phyloP scores from a whole-genome alignment of 2,888 invertebrate species.

The Amphipyra berbera region DNA sequence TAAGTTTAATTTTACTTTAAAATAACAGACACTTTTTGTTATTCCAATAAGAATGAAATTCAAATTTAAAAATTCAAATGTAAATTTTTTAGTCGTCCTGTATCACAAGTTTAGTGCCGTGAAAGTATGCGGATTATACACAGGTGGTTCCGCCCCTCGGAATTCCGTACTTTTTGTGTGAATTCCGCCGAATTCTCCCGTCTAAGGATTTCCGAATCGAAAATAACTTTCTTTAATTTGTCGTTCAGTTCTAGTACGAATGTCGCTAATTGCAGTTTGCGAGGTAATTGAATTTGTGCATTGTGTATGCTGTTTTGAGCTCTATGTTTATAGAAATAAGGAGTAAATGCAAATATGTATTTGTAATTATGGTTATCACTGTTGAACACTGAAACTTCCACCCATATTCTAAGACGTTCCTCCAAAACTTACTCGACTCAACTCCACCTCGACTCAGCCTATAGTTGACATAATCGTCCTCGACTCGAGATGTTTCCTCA shows the following conservation, averaged over 20 bases:
- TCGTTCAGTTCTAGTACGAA: constrained; percentile 41
- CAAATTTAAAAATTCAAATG: constrained; percentile 9
- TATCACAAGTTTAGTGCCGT: constrained; percentile 47
- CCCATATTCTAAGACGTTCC: too few relatives aligned
- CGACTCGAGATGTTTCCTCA: too few relatives aligned
- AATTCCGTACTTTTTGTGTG: constrained; percentile 79
- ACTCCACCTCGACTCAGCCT: too few relatives aligned
- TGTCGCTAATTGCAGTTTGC: constrained; percentile 50
- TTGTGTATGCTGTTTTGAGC: constrained; percentile 5
- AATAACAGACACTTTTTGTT: too few relatives aligned
- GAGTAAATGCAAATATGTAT: neutral
- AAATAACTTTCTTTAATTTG: constrained; percentile 59
- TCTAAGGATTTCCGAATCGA: constrained; percentile 57
- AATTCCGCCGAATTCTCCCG: constrained; percentile 57
- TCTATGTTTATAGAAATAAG: neutral
- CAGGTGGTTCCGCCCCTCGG: constrained; percentile 86
- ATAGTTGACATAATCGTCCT: too few relatives aligned
- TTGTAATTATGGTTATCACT: too few relatives aligned
- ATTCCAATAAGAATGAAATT: constrained; percentile 4
- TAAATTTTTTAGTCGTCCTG: constrained; percentile 39
- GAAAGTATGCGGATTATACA: constrained; percentile 74
- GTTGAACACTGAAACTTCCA: too few relatives aligned
- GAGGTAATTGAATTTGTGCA: constrained; percentile 8
- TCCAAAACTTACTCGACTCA: too few relatives aligned
- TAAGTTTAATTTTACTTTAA: too few relatives aligned